Conservation (phyloP, 2,113 vertebrate species). For the Craseonycteris thonglongyai region DNA sequence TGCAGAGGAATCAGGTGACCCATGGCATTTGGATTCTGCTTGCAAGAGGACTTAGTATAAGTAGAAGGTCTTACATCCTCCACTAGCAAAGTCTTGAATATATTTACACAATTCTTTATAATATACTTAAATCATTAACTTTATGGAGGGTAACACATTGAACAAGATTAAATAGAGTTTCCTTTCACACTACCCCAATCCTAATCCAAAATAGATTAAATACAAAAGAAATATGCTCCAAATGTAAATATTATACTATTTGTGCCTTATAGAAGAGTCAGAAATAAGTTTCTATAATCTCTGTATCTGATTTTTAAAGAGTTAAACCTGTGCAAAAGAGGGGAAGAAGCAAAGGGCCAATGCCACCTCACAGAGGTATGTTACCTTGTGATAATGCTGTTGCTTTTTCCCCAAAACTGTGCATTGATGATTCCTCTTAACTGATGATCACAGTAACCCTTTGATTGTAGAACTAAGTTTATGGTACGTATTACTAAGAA, state of each 20-base stretch:
- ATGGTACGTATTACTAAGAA: not conserved
- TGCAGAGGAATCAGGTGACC: not conserved
- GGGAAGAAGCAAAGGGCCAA: not conserved
- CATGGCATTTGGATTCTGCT: not conserved
- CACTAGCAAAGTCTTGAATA: not conserved
- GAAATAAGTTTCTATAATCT: not conserved
- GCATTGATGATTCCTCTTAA: not conserved
- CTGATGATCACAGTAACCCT: not conserved
- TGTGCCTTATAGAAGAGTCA: not conserved
- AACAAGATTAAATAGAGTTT: not conserved
- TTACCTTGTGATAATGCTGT: not conserved
- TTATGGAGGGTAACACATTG: not conserved
- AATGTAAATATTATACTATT: not conserved
- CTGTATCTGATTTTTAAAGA: not conserved
- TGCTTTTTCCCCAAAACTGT: not conserved
- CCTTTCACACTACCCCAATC: not conserved
- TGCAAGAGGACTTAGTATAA: not conserved
- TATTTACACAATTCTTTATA: not conserved
- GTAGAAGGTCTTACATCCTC: not conserved
- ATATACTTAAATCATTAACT: not conserved
- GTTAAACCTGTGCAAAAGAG: not conserved
- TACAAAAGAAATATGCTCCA: not conserved
- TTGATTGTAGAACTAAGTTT: not conserved
- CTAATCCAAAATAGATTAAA: not conserved
- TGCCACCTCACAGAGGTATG: not conserved